Percentiles rank a stretch among this genome's conserved stretches.
Evolutionary conservation across 2,888 invertebrate genomes (phyloP).

Genomic region (Caenorhabditis panamensis): DNA sequence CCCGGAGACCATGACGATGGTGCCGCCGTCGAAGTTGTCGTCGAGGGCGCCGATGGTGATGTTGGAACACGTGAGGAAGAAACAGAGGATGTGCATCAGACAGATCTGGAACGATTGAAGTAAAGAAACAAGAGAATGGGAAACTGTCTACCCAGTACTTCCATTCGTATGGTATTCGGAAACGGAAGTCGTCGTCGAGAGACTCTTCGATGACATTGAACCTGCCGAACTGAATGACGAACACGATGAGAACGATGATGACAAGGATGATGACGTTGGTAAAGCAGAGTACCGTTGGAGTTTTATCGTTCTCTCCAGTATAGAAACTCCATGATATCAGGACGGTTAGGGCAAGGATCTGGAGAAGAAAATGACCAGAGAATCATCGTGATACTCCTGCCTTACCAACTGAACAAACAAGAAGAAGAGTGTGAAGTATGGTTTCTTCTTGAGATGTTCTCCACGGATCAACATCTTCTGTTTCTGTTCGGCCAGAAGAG

Average conservation of each 20-base stretch:
- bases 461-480: constrained; percentile 56
- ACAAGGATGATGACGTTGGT: constrained; percentile 52
- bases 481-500: constrained; percentile 50
- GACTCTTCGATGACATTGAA: constrained; percentile 48
- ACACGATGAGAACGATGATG: constrained; percentile 24
- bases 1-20: constrained; percentile 43
- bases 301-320: constrained; percentile 18
- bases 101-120: constrained; percentile 19
- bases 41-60: constrained; percentile 62
- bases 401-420: constrained; percentile 41
- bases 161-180: constrained; percentile 54
- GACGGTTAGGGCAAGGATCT: constrained; percentile 30
- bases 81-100: constrained; percentile 38
- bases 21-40: constrained; percentile 61
- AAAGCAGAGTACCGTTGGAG: constrained; percentile 43
- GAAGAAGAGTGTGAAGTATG: constrained; percentile 29
- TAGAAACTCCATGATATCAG: constrained; percentile 32
- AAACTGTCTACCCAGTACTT: constrained; percentile 34
- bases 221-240: constrained; percentile 49
- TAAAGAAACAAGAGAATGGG: background rate
- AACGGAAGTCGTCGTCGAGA: constrained; percentile 41
- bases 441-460: constrained; percentile 56
- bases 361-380: constrained; percentile 8
- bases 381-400: background rate
- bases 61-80: constrained; percentile 52